A percentile compares a stretch with the other conserved stretches of the same genome.
Evolutionary conservation across 1,140 invertebrate genomes (phyloP).

Genomic region (Drosophila parvula): DNA sequence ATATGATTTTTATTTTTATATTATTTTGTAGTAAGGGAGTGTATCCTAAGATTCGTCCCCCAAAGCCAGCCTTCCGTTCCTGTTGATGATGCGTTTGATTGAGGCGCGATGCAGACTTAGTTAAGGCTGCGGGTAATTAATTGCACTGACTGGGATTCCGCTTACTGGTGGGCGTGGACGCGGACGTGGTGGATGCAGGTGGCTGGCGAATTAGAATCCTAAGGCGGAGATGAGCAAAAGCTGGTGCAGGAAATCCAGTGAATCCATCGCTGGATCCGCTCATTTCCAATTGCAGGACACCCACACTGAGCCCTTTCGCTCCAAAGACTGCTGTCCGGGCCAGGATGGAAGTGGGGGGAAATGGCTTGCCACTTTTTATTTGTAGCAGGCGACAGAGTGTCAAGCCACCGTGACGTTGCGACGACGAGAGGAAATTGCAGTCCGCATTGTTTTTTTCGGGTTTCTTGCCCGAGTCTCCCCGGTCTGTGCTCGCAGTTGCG

Average conservation of each 20-base stretch:
- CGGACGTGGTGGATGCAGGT: slow-evolving; percentile 29
- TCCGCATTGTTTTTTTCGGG: slow-evolving; percentile 1
- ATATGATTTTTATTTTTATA: too few relatives aligned
- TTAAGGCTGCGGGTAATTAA: slow-evolving; percentile 50
- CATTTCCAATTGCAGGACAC: slow-evolving; percentile 13
- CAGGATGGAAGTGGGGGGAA: slow-evolving; percentile 25
- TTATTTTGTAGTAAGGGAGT: background rate
- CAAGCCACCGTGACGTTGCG: slow-evolving; percentile 23
- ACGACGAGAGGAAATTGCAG: slow-evolving; percentile 25
- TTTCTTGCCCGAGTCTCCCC: slow-evolving; percentile 10
- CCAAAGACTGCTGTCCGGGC: background rate
- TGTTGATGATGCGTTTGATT: slow-evolving; percentile 67
- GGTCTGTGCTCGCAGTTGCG: slow-evolving; percentile 30
- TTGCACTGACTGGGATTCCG: slow-evolving; percentile 28
- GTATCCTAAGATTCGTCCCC: background rate
- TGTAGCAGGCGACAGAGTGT: slow-evolving; percentile 54
- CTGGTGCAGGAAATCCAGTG: background rate
- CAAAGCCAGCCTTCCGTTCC: background rate
- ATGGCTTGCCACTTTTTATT: slow-evolving; percentile 57
- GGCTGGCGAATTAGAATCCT: slow-evolving; percentile 22
- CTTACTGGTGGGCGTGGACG: slow-evolving; percentile 32
- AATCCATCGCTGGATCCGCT: background rate
- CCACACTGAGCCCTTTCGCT: background rate
- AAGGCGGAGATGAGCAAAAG: background rate
- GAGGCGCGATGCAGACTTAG: slow-evolving; percentile 27